Evolutionary conservation across 2,888 invertebrate genomes (phyloP).

Genomic region (Acrobasis suavella): DNA sequence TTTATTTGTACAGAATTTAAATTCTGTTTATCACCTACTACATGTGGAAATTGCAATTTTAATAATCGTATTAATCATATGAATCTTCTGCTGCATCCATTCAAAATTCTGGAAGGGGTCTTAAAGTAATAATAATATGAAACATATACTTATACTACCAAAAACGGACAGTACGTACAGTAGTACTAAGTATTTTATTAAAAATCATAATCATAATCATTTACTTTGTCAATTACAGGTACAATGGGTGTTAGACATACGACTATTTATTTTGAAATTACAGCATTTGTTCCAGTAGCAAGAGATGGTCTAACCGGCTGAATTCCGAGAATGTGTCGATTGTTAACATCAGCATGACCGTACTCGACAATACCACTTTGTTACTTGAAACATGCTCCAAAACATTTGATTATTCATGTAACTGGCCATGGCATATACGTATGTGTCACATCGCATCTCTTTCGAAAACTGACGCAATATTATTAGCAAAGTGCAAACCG

Average conservation of each 20-base stretch:
- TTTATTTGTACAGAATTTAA: neutral
- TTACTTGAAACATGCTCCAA: neutral
- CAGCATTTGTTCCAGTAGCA: too few species aligned
- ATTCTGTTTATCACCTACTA: neutral
- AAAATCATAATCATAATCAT: too few species aligned
- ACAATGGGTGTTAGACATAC: too few species aligned
- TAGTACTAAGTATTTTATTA: too few species aligned
- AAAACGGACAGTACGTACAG: too few species aligned
- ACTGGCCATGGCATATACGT: neutral
- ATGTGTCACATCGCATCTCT: neutral
- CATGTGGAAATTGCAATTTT: neutral
- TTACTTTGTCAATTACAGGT: too few species aligned
- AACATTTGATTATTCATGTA: neutral
- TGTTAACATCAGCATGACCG: neutral
- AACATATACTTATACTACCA: too few species aligned
- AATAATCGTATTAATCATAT: neutral
- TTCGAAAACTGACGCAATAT: conserved; percentile 11
- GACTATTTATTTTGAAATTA: too few species aligned
- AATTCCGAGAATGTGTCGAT: neutral
- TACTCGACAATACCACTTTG: neutral
- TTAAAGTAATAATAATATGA: too few species aligned
- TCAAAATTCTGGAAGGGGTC: too few species aligned
- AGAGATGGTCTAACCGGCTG: too few species aligned
- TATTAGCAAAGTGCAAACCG: conserved; percentile 10
- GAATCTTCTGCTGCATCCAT: too few species aligned